Percentiles rank a stretch among this genome's conserved stretches.
Evolutionary conservation across 2,797 vertebrate genomes (phyloP).

Genomic region (Hozukius guyotensis): DNA sequence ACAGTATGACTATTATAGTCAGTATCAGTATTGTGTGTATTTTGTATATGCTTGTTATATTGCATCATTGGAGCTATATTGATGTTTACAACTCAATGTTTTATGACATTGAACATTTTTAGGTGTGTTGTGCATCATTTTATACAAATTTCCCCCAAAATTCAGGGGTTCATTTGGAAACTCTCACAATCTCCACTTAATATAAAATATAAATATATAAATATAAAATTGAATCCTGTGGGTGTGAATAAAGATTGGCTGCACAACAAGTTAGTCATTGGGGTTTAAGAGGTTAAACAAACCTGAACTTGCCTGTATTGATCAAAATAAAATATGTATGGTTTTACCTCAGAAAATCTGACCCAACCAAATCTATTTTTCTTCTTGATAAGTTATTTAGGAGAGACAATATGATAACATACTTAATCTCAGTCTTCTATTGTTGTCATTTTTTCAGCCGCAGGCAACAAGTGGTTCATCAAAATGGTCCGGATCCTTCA

Average conservation of each 20-base stretch:
- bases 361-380: background rate
- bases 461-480: constrained; percentile 23
- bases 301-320: background rate
- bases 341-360: background rate
- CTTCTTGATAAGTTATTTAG: background rate
- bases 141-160: background rate
- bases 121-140: background rate
- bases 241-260: background rate
- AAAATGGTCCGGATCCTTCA: constrained; percentile 69
- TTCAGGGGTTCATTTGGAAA: background rate
- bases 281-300: constrained; percentile 2
- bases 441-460: constrained; percentile 31
- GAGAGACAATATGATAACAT: background rate
- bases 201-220: background rate
- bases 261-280: background rate
- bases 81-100: background rate
- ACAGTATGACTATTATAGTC: too few species aligned
- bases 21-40: too few species aligned
- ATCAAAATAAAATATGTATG: background rate
- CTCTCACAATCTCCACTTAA: background rate
- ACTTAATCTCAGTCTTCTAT: background rate
- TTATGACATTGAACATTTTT: background rate
- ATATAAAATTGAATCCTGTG: background rate
- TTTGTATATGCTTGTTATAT: background rate
- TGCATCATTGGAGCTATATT: background rate